Conservation (phyloP, 2,113 vertebrate genomes). For the Delphinapterus leucas region DNA sequence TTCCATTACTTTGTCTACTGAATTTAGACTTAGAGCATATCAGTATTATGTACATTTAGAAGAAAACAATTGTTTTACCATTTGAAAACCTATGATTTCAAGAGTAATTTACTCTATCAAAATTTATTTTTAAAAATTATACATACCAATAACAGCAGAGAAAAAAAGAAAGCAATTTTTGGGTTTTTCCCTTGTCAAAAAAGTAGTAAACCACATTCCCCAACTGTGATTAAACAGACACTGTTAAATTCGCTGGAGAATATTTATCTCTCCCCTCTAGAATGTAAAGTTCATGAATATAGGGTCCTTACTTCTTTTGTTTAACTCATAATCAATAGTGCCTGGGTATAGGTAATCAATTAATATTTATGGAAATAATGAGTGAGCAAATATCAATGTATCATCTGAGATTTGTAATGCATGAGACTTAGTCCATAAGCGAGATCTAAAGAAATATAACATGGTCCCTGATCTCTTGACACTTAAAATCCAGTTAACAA, state of each 20-base stretch:
- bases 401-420: conserved; percentile 11
- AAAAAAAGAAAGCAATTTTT: background rate
- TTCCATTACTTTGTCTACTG: conserved; percentile 12
- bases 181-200: background rate
- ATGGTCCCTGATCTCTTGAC: background rate
- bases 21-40: background rate
- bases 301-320: background rate
- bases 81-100: conserved; percentile 4
- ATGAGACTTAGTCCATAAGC: background rate
- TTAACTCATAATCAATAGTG: background rate
- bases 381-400: background rate
- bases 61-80: background rate
- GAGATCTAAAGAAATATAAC: conserved; percentile 1
- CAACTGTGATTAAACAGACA: background rate
- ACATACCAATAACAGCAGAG: background rate
- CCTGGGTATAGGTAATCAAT: background rate
- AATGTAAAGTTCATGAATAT: background rate
- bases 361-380: background rate
- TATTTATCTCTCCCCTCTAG: background rate
- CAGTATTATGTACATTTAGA: background rate
- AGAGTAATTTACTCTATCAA: background rate
- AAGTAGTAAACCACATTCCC: background rate
- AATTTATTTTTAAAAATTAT: background rate
- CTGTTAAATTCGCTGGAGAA: background rate
- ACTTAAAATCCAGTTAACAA: background rate